Conservation (phyloP, 2,888 invertebrate species). For the Choristoneura rosaceana region DNA sequence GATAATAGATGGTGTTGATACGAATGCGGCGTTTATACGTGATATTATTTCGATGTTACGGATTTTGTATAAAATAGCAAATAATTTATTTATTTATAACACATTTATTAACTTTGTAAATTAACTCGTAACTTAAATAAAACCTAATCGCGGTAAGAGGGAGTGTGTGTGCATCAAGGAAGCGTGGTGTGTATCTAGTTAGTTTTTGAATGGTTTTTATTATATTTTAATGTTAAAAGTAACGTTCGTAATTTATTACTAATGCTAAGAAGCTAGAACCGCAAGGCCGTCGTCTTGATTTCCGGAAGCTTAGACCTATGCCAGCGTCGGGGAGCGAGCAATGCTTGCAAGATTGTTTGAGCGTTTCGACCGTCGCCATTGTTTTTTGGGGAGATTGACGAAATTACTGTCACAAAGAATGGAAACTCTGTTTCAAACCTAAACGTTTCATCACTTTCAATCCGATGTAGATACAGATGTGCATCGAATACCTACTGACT, state of each 20-base stretch:
- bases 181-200: slow-evolving; percentile 77
- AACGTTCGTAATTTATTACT: slow-evolving; percentile 65
- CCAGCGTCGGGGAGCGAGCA: slow-evolving; percentile 5
- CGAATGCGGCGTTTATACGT: slow-evolving; percentile 60
- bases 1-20: slow-evolving; percentile 54
- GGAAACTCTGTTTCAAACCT: no score
- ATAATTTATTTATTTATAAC: slow-evolving; percentile 75
- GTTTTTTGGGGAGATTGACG: neutral
- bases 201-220: slow-evolving; percentile 69
- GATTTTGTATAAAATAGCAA: slow-evolving; percentile 82
- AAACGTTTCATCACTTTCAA: no score
- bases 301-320: slow-evolving; percentile 29
- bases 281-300: slow-evolving; percentile 32
- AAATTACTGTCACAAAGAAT: neutral
- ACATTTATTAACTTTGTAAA: slow-evolving; percentile 80
- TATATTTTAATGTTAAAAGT: slow-evolving; percentile 64
- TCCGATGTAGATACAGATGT: no score
- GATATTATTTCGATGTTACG: slow-evolving; percentile 79
- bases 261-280: slow-evolving; percentile 49
- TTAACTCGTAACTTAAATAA: slow-evolving; percentile 68
- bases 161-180: slow-evolving; percentile 72
- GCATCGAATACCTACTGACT: neutral
- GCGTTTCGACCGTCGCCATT: neutral
- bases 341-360: neutral
- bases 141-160: slow-evolving; percentile 73